Conservation (phyloP, 2,113 vertebrate genomes). For the Gavia stellata region DNA sequence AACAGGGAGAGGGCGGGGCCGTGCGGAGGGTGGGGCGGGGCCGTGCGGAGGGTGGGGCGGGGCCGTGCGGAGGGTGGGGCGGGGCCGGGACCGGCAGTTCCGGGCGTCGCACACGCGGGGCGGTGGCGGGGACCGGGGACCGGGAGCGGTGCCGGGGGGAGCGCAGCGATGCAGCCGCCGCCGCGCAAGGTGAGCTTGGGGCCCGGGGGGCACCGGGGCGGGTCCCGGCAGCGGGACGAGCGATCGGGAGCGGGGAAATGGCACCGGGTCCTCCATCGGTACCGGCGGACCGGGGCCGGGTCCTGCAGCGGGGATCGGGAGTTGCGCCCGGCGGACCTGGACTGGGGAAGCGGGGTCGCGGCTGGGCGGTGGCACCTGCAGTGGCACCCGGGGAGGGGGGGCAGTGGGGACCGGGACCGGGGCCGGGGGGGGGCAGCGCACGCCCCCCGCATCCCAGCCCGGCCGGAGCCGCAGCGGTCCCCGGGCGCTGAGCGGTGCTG, state of each 20-base stretch:
- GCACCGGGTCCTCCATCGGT: not conserved
- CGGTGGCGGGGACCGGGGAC: not conserved
- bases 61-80: not conserved
- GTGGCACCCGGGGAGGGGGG: too few relatives aligned
- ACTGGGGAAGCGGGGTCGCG: not conserved
- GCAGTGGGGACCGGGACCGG: not conserved
- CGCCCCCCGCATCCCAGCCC: not conserved
- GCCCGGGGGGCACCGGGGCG: not conserved
- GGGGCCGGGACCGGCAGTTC: not conserved
- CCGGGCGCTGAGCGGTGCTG: not conserved
- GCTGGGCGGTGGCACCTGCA: not conserved
- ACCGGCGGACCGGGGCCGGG: too few relatives aligned
- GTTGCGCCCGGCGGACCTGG: not conserved
- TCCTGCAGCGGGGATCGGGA: not conserved
- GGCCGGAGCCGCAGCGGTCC: not conserved
- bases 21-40: not conserved
- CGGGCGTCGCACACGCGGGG: not conserved
- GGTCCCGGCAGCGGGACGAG: not conserved
- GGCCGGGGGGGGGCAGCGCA: not conserved
- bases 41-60: not conserved
- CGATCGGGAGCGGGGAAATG: not conserved
- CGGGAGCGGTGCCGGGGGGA: not conserved
- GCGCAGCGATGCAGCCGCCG: constrained; percentile 71
- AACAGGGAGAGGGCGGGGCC: not conserved
- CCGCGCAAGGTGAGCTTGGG: constrained; percentile 71